phyloP scores from a whole-genome alignment of 1,140 invertebrate species.

The Drosophila virilis region DNA sequence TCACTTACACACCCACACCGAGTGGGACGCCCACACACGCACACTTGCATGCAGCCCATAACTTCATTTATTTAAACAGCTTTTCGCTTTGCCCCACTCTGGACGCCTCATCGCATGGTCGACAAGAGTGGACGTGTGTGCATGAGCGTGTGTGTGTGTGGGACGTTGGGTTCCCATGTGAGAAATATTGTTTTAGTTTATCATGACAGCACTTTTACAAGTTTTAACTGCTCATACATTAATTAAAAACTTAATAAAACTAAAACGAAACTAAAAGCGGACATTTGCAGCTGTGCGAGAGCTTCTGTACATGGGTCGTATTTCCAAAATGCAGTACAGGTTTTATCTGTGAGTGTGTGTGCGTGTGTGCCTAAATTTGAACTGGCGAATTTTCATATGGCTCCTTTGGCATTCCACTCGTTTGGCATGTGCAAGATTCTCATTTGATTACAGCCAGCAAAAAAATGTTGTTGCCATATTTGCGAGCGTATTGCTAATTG shows the following conservation, averaged over 20 bases:
- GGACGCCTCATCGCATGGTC: not conserved
- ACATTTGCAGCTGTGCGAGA: slow-evolving; percentile 43
- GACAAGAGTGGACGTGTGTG: slow-evolving; percentile 10
- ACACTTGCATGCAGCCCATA: slow-evolving; percentile 33
- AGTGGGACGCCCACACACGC: slow-evolving; percentile 20
- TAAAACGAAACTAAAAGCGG: slow-evolving; percentile 41
- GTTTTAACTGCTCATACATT: slow-evolving; percentile 83
- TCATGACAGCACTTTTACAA: slow-evolving; percentile 82
- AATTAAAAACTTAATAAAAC: slow-evolving; percentile 83
- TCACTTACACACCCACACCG: slow-evolving; percentile 43
- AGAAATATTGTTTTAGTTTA: slow-evolving; percentile 83
- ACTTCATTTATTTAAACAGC: slow-evolving; percentile 78
- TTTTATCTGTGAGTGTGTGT: slow-evolving; percentile 1
- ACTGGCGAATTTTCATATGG: slow-evolving; percentile 23
- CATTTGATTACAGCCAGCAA: slow-evolving; percentile 29
- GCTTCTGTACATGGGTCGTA: slow-evolving; percentile 38
- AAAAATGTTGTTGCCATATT: slow-evolving; percentile 23
- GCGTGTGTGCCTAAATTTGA: not conserved
- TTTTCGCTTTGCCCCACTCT: slow-evolving; percentile 25
- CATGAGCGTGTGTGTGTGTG: slow-evolving; percentile 16
- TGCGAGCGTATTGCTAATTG: slow-evolving; percentile 56
- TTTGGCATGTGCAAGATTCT: slow-evolving; percentile 19
- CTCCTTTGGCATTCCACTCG: slow-evolving; percentile 7
- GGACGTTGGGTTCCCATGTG: slow-evolving; percentile 56
- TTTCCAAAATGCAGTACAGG: slow-evolving; percentile 20